Evolutionary conservation across 2,113 vertebrate genomes (phyloP).

Genomic region (Thymallus thymallus): DNA sequence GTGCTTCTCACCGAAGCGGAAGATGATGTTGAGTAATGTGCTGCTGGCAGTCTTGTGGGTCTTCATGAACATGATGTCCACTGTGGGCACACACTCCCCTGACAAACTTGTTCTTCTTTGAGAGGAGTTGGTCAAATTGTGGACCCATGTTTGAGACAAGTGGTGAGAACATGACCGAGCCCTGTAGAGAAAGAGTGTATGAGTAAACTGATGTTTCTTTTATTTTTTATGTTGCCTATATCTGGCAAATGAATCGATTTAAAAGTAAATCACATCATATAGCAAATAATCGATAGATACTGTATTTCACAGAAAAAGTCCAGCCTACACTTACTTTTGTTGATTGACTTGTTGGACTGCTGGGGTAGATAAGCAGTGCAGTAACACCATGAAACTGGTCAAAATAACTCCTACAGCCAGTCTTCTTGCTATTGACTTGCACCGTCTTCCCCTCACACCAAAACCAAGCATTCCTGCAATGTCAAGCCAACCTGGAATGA

Average conservation of each 20-base stretch:
- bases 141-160: neutral
- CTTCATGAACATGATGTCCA: conserved; percentile 94
- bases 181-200: too few species aligned
- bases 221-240: too few species aligned
- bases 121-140: rapidly evolving
- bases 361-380: conserved; percentile 76
- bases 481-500: conserved; percentile 51
- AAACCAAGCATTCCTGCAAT: conserved; percentile 59
- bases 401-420: conserved; percentile 75
- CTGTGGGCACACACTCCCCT: conserved; percentile 71
- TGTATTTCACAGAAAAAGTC: too few species aligned
- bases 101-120: neutral
- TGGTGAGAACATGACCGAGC: too few species aligned
- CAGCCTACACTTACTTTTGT: too few species aligned
- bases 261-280: too few species aligned
- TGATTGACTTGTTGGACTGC: too few species aligned
- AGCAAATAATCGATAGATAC: too few species aligned
- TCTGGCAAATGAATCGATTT: too few species aligned
- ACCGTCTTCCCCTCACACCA: conserved; percentile 55
- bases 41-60: conserved; percentile 97
- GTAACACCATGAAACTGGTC: conserved; percentile 79
- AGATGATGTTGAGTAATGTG: conserved; percentile 94
- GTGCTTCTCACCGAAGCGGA: conserved; percentile 92
- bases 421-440: conserved; percentile 71
- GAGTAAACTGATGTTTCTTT: too few species aligned